Conservation (phyloP, 2,113 vertebrate genomes). For the Rousettus leschenaultii region DNA sequence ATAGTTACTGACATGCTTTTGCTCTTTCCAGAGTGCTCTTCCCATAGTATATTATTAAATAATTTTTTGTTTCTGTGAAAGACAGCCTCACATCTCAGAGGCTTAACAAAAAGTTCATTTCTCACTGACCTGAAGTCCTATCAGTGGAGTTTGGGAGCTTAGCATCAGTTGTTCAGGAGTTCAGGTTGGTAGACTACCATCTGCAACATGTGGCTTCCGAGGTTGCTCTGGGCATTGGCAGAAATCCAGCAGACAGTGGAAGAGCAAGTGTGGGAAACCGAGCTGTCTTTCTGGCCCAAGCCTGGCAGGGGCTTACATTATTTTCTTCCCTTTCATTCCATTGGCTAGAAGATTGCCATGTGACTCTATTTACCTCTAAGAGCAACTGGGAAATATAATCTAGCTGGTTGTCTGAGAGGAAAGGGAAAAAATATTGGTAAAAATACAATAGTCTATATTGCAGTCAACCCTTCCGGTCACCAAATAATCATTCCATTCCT, state of each 20-base stretch:
- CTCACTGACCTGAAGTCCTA: background rate
- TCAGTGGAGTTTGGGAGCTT: background rate
- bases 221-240: background rate
- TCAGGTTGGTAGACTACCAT: background rate
- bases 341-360: background rate
- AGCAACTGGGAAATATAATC: background rate
- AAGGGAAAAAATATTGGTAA: background rate
- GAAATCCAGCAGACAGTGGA: background rate
- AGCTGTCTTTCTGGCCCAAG: background rate
- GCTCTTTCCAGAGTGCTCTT: background rate
- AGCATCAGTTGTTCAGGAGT: background rate
- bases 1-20: background rate
- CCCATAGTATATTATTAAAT: background rate
- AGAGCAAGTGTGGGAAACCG: background rate
- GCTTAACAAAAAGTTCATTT: background rate
- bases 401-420: background rate
- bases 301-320: background rate
- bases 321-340: background rate
- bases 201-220: background rate
- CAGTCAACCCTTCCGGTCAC: background rate
- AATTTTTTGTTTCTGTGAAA: background rate
- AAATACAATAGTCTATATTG: fast-evolving
- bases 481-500: background rate
- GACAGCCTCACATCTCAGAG: background rate
- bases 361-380: background rate